Base-by-base conservation (phyloP, 2,797 vertebrate genomes). In the Erpetoichthys calabaricus region DNA sequence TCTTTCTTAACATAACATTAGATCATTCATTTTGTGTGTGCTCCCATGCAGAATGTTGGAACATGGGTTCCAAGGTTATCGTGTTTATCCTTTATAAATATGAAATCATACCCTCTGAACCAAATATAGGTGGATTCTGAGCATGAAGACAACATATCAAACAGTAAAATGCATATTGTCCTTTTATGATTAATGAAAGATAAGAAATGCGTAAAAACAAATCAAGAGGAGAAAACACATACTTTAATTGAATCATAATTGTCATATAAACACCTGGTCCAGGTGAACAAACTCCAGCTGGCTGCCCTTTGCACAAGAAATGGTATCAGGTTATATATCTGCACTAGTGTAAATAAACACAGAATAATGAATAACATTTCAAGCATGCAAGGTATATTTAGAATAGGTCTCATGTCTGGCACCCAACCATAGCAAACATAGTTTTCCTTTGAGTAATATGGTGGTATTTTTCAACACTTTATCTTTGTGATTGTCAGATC, bases 311-410 rank as follows among this genome's bases (percentile, higher is more conserved):
- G n/a, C 47, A 7, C 47, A 49, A 7, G 2, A 49, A 49, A 3
- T 49, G 4, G 5, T 49, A 5, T 49, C 47, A 49, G 3, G n/a
- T 49, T n/a, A 49, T 7, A 49, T 49, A 7, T 49, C 47, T 49
- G n/a, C 47, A 49, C 5, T 49, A 49, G 47, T 49, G 47, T 49
- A 49, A 49, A 49, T 49, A 49, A 49, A 49, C 47, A 3, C n/a
- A 49, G 47, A 49, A 49, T 49, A 49, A 49, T 49, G 47, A 49
- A 49, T 5, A 49, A 49, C 47, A 49, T 49, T 49, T 49, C 7
- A 49, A 49, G 47, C n/a, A 49, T 49, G 47, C 47, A 49, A 49
- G 47, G 47, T 49, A 49, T 49, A 49, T 49, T 49, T 49, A 49
- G n/a, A 49, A 49, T 49, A 3, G 0, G 5, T 5, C 47, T 49